Evolutionary conservation across 2,113 vertebrate species (phyloP).

Genomic region (Gorsachius goisagi): DNA sequence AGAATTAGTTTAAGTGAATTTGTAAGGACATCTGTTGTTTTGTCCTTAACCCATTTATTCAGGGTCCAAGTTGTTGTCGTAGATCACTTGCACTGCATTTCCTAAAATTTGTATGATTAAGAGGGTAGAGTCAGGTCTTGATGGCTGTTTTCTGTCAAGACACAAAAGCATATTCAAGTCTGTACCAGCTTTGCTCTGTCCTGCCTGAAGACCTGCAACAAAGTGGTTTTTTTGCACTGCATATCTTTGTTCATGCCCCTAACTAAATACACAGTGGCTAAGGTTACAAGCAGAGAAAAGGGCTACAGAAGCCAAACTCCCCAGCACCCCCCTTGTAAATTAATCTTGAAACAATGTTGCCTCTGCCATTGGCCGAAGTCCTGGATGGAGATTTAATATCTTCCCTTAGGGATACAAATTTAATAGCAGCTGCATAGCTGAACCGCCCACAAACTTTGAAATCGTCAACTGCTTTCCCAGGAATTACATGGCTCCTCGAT

Average conservation of each 20-base stretch:
- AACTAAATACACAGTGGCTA: not conserved
- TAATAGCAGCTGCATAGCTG: not conserved
- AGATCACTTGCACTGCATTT: not conserved
- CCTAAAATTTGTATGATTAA: not conserved
- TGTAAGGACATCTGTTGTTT: not conserved
- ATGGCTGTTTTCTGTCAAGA: not conserved
- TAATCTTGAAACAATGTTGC: not conserved
- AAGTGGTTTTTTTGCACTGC: not conserved
- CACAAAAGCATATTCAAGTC: not conserved
- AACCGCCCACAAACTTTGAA: not conserved
- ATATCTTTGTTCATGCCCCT: not conserved
- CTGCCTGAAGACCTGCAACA: not conserved
- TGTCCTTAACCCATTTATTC: not conserved
- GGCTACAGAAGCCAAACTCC: not conserved
- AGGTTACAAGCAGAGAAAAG: not conserved
- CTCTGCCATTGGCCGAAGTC: not conserved
- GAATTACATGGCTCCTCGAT: not conserved
- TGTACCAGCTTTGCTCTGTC: not conserved
- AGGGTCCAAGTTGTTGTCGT: not conserved
- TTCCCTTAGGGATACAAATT: not conserved
- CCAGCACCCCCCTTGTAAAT: not conserved
- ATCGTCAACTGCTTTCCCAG: not conserved
- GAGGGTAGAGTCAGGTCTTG: not conserved
- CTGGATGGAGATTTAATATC: not conserved
- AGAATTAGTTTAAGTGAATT: not conserved